Evolutionary conservation across 2,113 vertebrate species (phyloP), one percentile per base, ranked within the genome.

Genomic region (Brachypteracias leptosomus): DNA sequence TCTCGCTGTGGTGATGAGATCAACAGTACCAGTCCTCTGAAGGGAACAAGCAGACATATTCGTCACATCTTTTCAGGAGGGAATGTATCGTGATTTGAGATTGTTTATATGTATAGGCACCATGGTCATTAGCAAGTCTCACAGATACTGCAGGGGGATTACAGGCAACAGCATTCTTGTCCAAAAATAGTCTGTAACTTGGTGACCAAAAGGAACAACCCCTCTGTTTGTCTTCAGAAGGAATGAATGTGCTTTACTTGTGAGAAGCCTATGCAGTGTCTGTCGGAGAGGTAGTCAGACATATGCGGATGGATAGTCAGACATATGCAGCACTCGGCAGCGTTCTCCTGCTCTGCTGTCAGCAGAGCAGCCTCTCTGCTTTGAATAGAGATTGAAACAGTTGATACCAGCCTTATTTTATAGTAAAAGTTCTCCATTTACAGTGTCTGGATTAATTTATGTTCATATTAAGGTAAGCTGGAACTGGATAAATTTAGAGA

Each of bases 1-100:
- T 94, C 97, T 84, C 59, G 96, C 49, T 74, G 49, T 9, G 84
- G 83, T 2, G 22, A 10, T 12, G 63, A 22, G 2, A 96, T 92
- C 29, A 46, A 95, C 98, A 67, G 96, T 97, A 15, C 85, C 96
- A 25, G 76, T 16, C 5, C 96, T 97, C 84, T 76, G 97, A 98
- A 96, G 73, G 98, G 96, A 62, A 97, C 86, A 87, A 20, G 91
- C 9, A 42, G 58, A 40, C 22, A n/a, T 15, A 0, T 88, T 26
- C 67, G 66, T 57, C 98, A 49, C 12, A 8, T 17, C 72, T 26
- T 95, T 94, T 67, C 14, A 90, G 88, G 96, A 98, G 81, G 62
- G 88, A 57, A 22, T 0, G 20, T 51, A 24, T 2, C 0, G 0
- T 46, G 52, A 74, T 82, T 67, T 71, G 74, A 59, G 65, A 24